Evolutionary conservation across 2,888 invertebrate species (phyloP), one percentile per base, ranked within the genome.

Genomic region (Nemoura dubitans): DNA sequence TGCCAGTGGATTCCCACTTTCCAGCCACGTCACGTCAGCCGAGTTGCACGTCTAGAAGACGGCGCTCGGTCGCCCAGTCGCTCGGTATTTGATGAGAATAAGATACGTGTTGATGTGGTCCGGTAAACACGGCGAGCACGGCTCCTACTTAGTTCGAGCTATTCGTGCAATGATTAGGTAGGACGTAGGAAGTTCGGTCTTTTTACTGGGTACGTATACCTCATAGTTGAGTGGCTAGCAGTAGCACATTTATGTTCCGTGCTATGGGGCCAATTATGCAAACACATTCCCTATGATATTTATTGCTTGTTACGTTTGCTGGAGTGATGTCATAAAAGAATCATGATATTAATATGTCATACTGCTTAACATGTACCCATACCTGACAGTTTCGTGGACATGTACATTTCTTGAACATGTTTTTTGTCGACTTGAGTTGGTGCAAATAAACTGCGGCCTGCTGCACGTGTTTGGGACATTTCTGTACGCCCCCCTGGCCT

Each of bases 121-220:
- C 83, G 42, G 43, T 83, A 83, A 82, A 83, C 83, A 83, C 42
- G 83, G 42, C 83, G 42, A 42, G 43, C 30, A 82, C n/a, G n/a
- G n/a, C n/a, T n/a, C 82, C 36, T 83, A 81, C 81, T 27, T 81
- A 28, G 81, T 30, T 30, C 27, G 7, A 28, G 29, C 29, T 81
- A 28, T 81, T 29, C 2, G 29, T 59, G 59, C 59, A 7, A 59
- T 59, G 59, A 59, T 59, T 59, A 59, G 59, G 10, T 59, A 10
- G 59, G 21, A n/a, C n/a, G n/a, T n/a, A n/a, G n/a, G n/a, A n/a
- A 59, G 59, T 59, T 59, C 59, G 59, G 59, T 59, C 59, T 21
- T 78, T 78, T 25, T 6, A 26, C 7, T 26, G 25, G 26, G 78
- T 27, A 78, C 78, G 2, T 78, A 78, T 78, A 26, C 27, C 16